phyloP scores from a whole-genome alignment of 2,113 vertebrate genomes.

The Grammomys dolichurus region DNA sequence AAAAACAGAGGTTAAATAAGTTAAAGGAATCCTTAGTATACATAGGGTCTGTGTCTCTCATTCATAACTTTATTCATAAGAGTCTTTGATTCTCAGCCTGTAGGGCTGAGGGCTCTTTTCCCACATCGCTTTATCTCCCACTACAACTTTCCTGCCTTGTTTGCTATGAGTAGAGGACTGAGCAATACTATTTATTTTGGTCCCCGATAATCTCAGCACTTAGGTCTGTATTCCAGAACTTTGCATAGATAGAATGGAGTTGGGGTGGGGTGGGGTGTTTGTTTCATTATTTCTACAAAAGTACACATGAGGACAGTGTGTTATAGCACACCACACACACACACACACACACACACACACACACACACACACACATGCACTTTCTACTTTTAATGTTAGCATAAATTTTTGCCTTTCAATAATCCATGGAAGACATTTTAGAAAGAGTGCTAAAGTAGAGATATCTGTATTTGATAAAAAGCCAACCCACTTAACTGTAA shows the following conservation, averaged over 20 bases:
- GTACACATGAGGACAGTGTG: neutral
- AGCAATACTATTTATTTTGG: neutral
- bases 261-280: neutral
- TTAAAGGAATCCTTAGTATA: neutral
- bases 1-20: neutral
- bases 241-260: neutral
- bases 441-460: conserved; percentile 38
- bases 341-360: too few species aligned
- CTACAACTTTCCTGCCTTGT: too few species aligned
- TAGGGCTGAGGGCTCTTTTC: neutral
- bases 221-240: neutral
- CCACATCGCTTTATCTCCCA: neutral
- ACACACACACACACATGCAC: neutral
- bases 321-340: neutral
- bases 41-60: neutral
- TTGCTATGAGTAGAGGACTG: neutral
- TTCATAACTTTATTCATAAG: neutral
- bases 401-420: neutral
- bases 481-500: neutral
- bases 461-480: conserved; percentile 43
- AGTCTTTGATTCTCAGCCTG: neutral
- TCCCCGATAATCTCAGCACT: neutral
- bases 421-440: neutral
- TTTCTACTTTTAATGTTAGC: neutral
- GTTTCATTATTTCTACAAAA: neutral